Conservation (phyloP, 2,888 invertebrate genomes). For the Sarcophaga carnaria region DNA sequence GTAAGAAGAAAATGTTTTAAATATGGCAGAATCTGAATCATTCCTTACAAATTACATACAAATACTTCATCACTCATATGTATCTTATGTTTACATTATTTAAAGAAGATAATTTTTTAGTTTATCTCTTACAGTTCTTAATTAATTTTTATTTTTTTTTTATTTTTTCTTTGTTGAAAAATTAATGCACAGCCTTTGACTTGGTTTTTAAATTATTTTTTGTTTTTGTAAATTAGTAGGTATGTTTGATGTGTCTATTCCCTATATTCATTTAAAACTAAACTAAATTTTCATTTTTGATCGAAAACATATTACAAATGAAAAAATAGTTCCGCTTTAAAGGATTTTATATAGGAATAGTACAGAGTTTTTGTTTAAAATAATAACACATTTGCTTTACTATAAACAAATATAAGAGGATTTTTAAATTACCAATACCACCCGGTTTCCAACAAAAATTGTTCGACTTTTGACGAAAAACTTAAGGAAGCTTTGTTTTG, state of each 20-base stretch:
- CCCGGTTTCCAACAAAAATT: neutral
- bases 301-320: neutral
- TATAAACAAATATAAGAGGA: neutral
- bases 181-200: conserved; percentile 65
- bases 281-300: neutral
- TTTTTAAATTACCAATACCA: neutral
- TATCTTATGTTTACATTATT: neutral
- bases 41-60: neutral
- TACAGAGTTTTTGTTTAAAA: conserved; percentile 12
- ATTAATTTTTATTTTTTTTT: neutral
- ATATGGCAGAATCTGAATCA: conserved; percentile 51
- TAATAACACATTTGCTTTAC: neutral
- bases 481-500: neutral
- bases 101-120: neutral
- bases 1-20: conserved; percentile 26
- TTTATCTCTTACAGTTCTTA: neutral
- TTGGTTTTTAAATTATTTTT: conserved; percentile 17
- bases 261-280: neutral
- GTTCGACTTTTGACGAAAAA: neutral
- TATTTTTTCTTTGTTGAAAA: conserved; percentile 8
- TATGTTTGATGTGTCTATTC: neutral
- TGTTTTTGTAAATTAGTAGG: too few relatives aligned
- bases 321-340: neutral
- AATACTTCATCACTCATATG: neutral
- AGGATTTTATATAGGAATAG: neutral